A percentile compares a stretch with the other conserved stretches of the same genome.
These are phyloP conservation scores for Drosophila mulleri DNA, from an alignment of 2,888 invertebrate species.

Conservation along the genomic window DNA sequence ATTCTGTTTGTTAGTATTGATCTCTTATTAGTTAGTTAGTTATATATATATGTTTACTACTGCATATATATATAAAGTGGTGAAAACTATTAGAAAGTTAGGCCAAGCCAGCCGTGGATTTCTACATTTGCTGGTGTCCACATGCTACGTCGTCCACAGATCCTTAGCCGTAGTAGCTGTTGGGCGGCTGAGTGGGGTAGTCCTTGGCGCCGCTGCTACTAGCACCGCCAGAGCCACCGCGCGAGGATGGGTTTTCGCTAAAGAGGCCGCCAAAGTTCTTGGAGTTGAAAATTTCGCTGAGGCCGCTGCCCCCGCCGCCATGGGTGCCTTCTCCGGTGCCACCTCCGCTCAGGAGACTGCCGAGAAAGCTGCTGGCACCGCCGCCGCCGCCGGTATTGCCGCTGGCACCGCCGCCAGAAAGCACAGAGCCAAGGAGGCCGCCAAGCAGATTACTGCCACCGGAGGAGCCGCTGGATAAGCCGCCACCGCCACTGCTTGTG, in stretches of 20 bases:
- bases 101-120: neutral
- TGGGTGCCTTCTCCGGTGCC: conserved; percentile 51
- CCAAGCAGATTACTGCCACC: conserved; percentile 76
- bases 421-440: conserved; percentile 75
- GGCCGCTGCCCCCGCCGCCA: conserved; percentile 64
- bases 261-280: conserved; percentile 84
- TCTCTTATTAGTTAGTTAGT: conserved; percentile 37
- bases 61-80: conserved; percentile 14
- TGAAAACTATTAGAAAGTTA: conserved; percentile 5
- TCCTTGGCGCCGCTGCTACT: conserved; percentile 66
- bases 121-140: neutral
- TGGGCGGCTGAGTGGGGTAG: conserved; percentile 84
- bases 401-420: conserved; percentile 71
- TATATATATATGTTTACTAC: neutral
- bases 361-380: conserved; percentile 67
- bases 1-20: conserved; percentile 32
- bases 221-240: conserved; percentile 34
- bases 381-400: conserved; percentile 54
- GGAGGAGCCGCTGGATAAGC: conserved; percentile 49
- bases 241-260: conserved; percentile 82
- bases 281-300: conserved; percentile 82
- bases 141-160: neutral
- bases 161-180: conserved; percentile 68
- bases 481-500: conserved; percentile 63
- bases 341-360: conserved; percentile 72